A percentile compares a stretch with the other conserved stretches of the same genome.
phyloP scores from a whole-genome alignment of 2,113 vertebrate genomes.

The Arizona elegans region DNA sequence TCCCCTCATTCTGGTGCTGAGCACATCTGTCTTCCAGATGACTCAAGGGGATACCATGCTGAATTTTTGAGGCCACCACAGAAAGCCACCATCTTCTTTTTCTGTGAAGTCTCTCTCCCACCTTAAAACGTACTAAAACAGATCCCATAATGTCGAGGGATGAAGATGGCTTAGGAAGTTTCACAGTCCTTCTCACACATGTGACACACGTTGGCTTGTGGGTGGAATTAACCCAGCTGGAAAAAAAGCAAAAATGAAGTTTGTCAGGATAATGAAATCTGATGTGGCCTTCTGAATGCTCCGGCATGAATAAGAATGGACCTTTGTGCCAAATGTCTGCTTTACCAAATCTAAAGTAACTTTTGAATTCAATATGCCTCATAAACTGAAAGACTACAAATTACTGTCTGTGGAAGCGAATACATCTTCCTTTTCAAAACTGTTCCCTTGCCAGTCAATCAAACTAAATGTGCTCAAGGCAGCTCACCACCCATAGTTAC shows the following conservation, averaged over 20 bases:
- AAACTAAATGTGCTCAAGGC: conserved; percentile 5
- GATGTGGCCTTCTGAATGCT: conserved; percentile 54
- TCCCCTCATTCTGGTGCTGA: accelerated
- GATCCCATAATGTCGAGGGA: conserved; percentile 8
- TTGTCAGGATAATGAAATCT: conserved; percentile 66
- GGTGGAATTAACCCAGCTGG: conserved; percentile 50
- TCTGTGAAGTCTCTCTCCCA: accelerated
- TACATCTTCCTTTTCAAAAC: not conserved
- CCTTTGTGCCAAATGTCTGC: conserved; percentile 61
- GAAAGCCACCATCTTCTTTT: not conserved
- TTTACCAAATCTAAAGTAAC: conserved; percentile 56
- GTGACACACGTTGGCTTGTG: conserved; percentile 49
- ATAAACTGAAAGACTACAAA: conserved; percentile 24
- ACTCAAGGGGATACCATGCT: not conserved
- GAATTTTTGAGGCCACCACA: not conserved
- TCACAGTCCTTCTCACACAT: conserved; percentile 29
- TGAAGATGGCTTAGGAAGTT: conserved; percentile 39
- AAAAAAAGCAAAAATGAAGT: conserved; percentile 29
- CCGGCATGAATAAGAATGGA: conserved; percentile 21
- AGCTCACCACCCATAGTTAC: not conserved
- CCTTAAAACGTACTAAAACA: not conserved
- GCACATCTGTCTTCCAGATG: not conserved
- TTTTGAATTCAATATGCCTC: conserved; percentile 22
- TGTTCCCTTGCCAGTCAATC: not conserved
- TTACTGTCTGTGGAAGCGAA: not conserved